A percentile compares a stretch with the other conserved stretches of the same genome.
phyloP scores from a whole-genome alignment of 2,797 vertebrate genomes.

The Peromyscus aztecus region DNA sequence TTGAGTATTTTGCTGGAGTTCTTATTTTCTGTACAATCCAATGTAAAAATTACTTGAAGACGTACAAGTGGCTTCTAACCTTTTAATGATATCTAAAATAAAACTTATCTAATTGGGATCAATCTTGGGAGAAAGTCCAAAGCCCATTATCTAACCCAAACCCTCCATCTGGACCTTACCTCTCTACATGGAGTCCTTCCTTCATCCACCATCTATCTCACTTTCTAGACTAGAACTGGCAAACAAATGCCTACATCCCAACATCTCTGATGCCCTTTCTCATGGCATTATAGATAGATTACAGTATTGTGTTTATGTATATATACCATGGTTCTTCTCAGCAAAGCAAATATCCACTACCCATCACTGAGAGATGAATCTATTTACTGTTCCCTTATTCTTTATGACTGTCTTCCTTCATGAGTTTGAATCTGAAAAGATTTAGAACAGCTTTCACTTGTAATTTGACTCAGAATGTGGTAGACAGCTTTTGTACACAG shows the following conservation, averaged over 20 bases:
- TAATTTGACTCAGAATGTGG: background rate
- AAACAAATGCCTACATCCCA: background rate
- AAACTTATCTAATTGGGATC: background rate
- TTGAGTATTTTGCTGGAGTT: slow-evolving; percentile 4
- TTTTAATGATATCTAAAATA: slow-evolving; percentile 52
- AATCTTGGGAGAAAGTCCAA: background rate
- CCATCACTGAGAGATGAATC: background rate
- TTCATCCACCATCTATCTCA: background rate
- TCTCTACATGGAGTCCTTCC: background rate
- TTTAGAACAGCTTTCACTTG: background rate
- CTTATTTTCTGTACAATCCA: slow-evolving; percentile 19
- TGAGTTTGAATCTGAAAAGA: background rate
- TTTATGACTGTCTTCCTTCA: slow-evolving; percentile 12
- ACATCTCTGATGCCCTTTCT: background rate
- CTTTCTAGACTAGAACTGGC: background rate
- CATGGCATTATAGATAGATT: background rate
- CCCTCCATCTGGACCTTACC: background rate
- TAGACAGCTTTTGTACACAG: background rate
- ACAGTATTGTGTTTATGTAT: background rate
- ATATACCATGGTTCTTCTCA: background rate
- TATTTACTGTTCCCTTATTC: background rate
- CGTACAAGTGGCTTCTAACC: background rate
- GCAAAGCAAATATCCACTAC: background rate
- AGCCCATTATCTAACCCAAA: background rate
- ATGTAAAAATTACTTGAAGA: slow-evolving; percentile 12